Conservation (phyloP, 1,140 invertebrate species). For the Notospermus geniculatus region DNA sequence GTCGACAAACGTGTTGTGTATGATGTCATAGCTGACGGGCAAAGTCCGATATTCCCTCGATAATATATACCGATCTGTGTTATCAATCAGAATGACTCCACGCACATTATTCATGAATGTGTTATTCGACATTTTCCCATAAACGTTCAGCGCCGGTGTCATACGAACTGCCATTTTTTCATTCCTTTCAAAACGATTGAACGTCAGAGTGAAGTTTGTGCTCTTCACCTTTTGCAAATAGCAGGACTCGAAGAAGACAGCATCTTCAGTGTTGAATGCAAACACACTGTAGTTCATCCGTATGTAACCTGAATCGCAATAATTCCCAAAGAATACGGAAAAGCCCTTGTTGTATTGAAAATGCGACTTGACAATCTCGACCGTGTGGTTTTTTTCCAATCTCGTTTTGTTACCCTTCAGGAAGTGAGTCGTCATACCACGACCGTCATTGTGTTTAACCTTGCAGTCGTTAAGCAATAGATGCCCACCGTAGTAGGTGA, state of each 20-base stretch:
- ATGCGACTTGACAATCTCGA: slow-evolving; percentile 37
- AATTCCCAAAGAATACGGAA: slow-evolving; percentile 50
- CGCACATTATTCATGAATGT: slow-evolving; percentile 77
- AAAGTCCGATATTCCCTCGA: slow-evolving; percentile 52
- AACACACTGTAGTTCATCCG: slow-evolving; percentile 48
- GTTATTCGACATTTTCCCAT: slow-evolving; percentile 63
- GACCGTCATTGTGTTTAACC: slow-evolving; percentile 58
- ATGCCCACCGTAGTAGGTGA: slow-evolving; percentile 87
- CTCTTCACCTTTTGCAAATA: slow-evolving; percentile 2
- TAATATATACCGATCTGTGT: slow-evolving; percentile 64
- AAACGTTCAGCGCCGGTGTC: slow-evolving; percentile 47
- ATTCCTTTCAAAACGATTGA: slow-evolving; percentile 47
- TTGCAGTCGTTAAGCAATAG: slow-evolving; percentile 80
- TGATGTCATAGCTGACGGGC: slow-evolving; percentile 65
- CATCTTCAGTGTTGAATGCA: slow-evolving; percentile 40
- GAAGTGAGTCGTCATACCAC: slow-evolving; percentile 47
- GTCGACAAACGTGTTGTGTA: slow-evolving; percentile 83
- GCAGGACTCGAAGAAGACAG: slow-evolving; percentile 51
- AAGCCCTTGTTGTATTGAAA: slow-evolving; percentile 47
- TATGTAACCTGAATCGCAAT: slow-evolving; percentile 40
- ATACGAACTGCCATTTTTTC: slow-evolving; percentile 47
- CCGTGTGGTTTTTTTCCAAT: slow-evolving; percentile 33
- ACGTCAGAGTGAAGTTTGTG: slow-evolving; percentile 48
- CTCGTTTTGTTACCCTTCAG: slow-evolving; percentile 39
- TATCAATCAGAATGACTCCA: slow-evolving; percentile 84